These are phyloP conservation scores for Temnothorax longispinosus DNA, from an alignment of 1,140 invertebrate genomes.

Conservation along the genomic window DNA sequence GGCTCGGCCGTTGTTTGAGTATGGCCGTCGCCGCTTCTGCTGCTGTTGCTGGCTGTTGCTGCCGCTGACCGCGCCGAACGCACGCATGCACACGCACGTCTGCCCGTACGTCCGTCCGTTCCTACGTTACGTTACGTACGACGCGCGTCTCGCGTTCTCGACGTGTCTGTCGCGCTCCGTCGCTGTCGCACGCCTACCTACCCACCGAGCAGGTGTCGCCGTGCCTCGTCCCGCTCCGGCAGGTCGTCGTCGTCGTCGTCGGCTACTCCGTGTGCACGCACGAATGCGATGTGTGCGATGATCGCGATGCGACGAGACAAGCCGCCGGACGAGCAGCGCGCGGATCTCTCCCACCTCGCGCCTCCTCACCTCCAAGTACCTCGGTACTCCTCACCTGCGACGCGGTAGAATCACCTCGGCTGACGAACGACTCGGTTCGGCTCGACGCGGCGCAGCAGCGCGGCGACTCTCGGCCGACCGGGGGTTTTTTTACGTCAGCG, in stretches of 20 bases:
- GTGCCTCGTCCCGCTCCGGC: background rate
- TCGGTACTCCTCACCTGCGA: too few species aligned
- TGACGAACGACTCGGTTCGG: too few species aligned
- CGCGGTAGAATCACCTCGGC: too few species aligned
- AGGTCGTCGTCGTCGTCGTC: slow-evolving; percentile 36
- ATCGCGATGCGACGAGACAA: too few species aligned
- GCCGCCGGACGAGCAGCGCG: background rate
- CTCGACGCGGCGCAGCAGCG: too few species aligned
- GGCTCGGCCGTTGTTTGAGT: slow-evolving; percentile 81
- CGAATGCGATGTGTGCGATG: background rate
- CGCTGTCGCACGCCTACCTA: slow-evolving; percentile 7
- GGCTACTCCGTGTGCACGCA: background rate
- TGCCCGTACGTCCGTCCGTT: background rate
- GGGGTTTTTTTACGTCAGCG: background rate
- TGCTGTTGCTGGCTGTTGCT: background rate
- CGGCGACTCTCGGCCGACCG: too few species aligned
- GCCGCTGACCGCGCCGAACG: background rate
- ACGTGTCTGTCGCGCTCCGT: background rate
- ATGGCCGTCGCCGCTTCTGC: slow-evolving; percentile 74
- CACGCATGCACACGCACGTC: background rate
- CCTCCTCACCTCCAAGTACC: too few species aligned
- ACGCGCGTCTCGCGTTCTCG: background rate
- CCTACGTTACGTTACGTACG: background rate
- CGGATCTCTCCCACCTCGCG: background rate
- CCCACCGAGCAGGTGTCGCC: slow-evolving; percentile 64